Percentiles rank a stretch among this genome's conserved stretches.
phyloP scores from a whole-genome alignment of 2,888 invertebrate genomes.

The Ophion costatus region DNA sequence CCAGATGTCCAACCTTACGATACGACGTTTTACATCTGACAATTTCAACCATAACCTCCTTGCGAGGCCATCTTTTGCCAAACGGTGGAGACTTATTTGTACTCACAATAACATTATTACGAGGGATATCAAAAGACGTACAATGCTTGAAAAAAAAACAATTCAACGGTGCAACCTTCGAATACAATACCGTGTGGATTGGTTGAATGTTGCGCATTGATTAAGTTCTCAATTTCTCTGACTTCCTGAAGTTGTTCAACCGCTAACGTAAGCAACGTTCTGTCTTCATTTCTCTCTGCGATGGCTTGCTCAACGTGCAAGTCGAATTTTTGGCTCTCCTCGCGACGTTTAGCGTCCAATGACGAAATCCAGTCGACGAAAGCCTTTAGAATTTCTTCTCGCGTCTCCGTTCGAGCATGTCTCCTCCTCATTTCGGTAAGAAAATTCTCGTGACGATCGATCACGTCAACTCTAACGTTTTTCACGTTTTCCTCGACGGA shows the following conservation, averaged over 20 bases:
- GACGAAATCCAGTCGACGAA: conserved; percentile 54
- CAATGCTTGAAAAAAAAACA: not conserved
- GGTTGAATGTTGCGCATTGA: conserved; percentile 7
- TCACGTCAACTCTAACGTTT: conserved; percentile 28
- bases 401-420: conserved; percentile 23
- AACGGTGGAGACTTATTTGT: too few species aligned
- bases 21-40: too few species aligned
- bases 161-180: not conserved
- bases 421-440: conserved; percentile 27
- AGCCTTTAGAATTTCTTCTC: conserved; percentile 48
- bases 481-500: conserved; percentile 39
- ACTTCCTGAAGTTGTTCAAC: conserved; percentile 62
- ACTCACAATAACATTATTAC: not conserved
- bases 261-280: conserved; percentile 59
- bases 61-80: too few species aligned
- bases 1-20: too few species aligned
- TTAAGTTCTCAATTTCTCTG: conserved; percentile 48
- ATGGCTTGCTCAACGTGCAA: conserved; percentile 24
- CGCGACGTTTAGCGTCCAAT: conserved; percentile 30
- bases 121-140: not conserved
- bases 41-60: too few species aligned
- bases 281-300: conserved; percentile 54
- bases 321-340: conserved; percentile 38
- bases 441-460: conserved; percentile 47
- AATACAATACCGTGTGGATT: not conserved